Percentiles rank a stretch among this genome's conserved stretches.
Conservation (phyloP, 2,797 vertebrate genomes). For the Triplophysa bombifrons region DNA sequence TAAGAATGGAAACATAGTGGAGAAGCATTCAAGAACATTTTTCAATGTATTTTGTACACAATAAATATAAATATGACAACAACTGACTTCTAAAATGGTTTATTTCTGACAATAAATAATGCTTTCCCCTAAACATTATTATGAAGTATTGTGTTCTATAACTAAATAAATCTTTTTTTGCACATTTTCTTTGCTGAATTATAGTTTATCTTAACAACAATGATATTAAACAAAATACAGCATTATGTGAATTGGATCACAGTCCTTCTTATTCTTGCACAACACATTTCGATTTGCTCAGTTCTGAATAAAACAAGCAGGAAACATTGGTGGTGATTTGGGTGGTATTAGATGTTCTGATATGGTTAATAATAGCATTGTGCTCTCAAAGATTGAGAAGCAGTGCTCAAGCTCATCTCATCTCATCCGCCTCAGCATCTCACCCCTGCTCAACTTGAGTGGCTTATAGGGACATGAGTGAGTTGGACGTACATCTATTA, state of each 20-base stretch:
- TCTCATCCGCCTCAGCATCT: slow-evolving; percentile 23
- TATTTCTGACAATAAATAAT: too few relatives aligned
- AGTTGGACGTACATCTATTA: slow-evolving; percentile 55
- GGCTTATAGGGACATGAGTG: slow-evolving; percentile 38
- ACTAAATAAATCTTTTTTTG: too few relatives aligned
- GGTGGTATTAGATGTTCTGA: neutral
- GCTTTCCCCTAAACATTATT: too few relatives aligned
- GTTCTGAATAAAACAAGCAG: neutral
- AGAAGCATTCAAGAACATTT: too few relatives aligned
- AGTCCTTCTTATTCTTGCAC: neutral
- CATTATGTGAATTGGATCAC: neutral
- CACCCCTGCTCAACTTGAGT: slow-evolving; percentile 24
- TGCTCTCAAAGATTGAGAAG: neutral
- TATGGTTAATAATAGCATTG: neutral
- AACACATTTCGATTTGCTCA: neutral
- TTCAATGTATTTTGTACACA: too few relatives aligned
- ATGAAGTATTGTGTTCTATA: too few relatives aligned
- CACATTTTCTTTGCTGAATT: neutral
- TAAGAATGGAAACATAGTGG: neutral
- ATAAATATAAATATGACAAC: too few relatives aligned
- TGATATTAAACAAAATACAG: neutral
- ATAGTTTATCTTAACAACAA: neutral
- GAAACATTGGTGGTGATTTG: neutral
- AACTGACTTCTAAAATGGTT: too few relatives aligned
- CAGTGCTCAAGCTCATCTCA: slow-evolving; percentile 1